A percentile compares a stretch with the other conserved stretches of the same genome.
phyloP scores from a whole-genome alignment of 2,797 vertebrate genomes.

The Xerus rutilus region DNA sequence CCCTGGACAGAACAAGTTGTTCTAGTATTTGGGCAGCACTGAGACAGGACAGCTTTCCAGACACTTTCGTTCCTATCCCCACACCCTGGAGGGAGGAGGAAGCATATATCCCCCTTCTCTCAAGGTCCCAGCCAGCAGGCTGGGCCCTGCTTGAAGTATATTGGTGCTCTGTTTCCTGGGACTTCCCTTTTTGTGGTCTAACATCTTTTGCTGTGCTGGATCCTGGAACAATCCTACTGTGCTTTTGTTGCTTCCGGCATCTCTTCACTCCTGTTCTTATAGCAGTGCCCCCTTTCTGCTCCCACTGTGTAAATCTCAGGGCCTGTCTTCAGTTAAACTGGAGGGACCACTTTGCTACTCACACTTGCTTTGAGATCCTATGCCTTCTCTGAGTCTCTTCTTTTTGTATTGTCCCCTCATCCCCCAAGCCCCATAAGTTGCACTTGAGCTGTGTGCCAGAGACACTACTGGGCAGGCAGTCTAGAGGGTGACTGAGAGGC shows the following conservation, averaged over 20 bases:
- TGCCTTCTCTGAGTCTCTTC: background rate
- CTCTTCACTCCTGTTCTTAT: background rate
- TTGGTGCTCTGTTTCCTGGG: background rate
- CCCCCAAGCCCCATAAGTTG: background rate
- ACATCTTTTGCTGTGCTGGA: background rate
- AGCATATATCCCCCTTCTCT: background rate
- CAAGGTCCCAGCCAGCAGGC: background rate
- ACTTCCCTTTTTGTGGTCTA: background rate
- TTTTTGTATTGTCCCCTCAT: background rate
- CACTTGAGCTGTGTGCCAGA: background rate
- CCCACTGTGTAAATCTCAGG: background rate
- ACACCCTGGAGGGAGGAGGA: background rate
- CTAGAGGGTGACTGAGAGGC: background rate
- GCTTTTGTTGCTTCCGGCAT: background rate
- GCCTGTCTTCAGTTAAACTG: background rate
- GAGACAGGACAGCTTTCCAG: background rate
- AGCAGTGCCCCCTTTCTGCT: background rate
- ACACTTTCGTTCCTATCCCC: background rate
- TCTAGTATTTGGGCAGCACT: background rate
- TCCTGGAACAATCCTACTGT: background rate
- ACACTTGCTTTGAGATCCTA: background rate
- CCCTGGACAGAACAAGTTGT: background rate
- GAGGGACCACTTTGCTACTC: background rate
- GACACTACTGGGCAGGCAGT: background rate
- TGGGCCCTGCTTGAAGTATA: background rate